Conservation (phyloP, 1,140 invertebrate species). For the Palaemon carinicauda region DNA sequence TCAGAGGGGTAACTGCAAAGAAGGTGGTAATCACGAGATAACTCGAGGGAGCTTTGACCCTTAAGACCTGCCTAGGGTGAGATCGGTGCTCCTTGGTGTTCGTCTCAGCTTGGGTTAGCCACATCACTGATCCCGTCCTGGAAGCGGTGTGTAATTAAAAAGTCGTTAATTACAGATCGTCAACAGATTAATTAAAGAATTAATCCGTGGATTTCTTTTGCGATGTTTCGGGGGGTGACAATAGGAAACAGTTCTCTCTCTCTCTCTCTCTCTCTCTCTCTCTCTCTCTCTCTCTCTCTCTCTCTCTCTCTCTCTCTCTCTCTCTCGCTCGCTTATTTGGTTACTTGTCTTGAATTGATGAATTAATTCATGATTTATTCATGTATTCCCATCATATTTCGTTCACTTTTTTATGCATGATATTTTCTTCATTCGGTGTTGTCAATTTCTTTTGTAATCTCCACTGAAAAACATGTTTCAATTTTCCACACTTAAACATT, state of each 20-base stretch:
- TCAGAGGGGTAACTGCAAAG: background rate
- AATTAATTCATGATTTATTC: no score
- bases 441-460: no score
- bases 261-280: background rate
- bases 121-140: constrained; percentile 32
- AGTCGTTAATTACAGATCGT: constrained; percentile 52
- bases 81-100: background rate
- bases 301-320: background rate
- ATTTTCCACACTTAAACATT: no score
- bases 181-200: constrained; percentile 56
- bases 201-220: constrained; percentile 41
- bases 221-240: background rate
- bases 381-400: no score
- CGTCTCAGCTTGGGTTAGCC: constrained; percentile 23
- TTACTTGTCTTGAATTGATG: background rate
- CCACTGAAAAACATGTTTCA: no score
- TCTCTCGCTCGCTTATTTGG: no score
- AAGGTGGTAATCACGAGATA: background rate
- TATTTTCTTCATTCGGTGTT: no score
- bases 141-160: constrained; percentile 48
- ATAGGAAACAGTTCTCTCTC: background rate
- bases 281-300: background rate
- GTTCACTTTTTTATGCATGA: no score
- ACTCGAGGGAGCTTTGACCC: background rate
- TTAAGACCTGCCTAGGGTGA: background rate